Percentiles rank a stretch among this genome's conserved stretches.
Conservation (phyloP, 2,113 vertebrate genomes). For the Alligator sinensis region DNA sequence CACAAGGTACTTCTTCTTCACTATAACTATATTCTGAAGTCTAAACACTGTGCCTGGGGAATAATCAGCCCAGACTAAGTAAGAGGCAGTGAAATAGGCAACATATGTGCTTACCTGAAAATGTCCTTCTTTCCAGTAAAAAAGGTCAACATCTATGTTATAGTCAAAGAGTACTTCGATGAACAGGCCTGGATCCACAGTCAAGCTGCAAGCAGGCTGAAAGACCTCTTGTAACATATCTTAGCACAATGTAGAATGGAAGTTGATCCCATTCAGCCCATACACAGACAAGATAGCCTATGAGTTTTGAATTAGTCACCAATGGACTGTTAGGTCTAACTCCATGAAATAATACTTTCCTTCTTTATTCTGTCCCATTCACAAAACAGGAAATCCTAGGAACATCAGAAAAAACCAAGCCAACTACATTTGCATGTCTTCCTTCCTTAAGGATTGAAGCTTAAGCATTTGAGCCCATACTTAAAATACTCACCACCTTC, state of each 20-base stretch:
- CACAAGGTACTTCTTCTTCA: not conserved
- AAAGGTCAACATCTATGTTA: not conserved
- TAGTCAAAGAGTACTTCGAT: not conserved
- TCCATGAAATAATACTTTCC: not conserved
- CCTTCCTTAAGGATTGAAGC: too few relatives aligned
- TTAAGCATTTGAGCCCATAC: too few relatives aligned
- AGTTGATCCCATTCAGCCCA: not conserved
- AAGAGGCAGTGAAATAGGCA: not conserved
- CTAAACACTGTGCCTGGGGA: not conserved
- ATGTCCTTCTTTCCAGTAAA: not conserved
- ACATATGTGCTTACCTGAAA: not conserved
- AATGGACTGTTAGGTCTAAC: not conserved
- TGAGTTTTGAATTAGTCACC: not conserved
- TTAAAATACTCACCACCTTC: too few relatives aligned
- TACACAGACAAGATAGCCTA: not conserved
- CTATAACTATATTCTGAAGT: not conserved
- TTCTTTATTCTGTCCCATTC: too few relatives aligned
- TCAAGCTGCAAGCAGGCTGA: not conserved
- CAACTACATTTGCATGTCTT: too few relatives aligned
- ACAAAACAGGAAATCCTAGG: too few relatives aligned
- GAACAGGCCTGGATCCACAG: not conserved
- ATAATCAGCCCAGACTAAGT: not conserved
- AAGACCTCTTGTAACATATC: too few relatives aligned
- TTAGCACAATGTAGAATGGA: conserved; percentile 5
- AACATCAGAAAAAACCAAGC: too few relatives aligned